Percentiles rank a stretch among this genome's conserved stretches.
phyloP scores from a whole-genome alignment of 2,888 invertebrate species.

The Dusona sp. region DNA sequence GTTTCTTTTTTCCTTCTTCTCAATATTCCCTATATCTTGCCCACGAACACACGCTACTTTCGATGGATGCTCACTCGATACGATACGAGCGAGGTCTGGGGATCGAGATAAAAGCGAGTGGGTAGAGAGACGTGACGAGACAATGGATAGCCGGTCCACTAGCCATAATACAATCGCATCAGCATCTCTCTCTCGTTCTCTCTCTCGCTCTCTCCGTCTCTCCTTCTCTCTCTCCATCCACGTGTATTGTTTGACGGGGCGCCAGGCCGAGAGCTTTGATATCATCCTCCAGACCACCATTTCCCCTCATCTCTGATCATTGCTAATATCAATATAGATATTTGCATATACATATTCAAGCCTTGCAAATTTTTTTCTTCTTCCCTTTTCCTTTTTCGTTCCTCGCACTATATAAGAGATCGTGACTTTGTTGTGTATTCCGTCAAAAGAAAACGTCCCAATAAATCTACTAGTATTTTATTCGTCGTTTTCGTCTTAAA shows the following conservation, averaged over 20 bases:
- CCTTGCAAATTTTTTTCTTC: conserved; percentile 18
- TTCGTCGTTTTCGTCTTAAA: neutral
- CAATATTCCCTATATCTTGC: conserved; percentile 59
- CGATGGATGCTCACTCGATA: conserved; percentile 85
- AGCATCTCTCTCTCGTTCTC: conserved; percentile 81
- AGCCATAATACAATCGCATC: conserved; percentile 85
- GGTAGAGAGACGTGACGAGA: conserved; percentile 84
- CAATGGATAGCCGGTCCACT: conserved; percentile 84
- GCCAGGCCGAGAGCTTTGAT: conserved; percentile 79
- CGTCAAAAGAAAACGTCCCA: conserved; percentile 11
- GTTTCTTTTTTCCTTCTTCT: conserved; percentile 50
- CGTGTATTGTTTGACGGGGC: conserved; percentile 80
- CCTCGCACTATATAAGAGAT: neutral
- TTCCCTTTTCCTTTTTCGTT: conserved; percentile 14
- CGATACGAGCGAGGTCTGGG: conserved; percentile 77
- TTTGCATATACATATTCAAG: conserved; percentile 12
- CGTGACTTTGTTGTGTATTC: conserved; percentile 6
- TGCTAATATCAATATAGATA: conserved; percentile 43
- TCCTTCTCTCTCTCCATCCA: conserved; percentile 13
- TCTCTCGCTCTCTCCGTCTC: neutral
- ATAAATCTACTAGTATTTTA: neutral
- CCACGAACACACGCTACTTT: conserved; percentile 80
- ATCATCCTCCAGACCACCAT: conserved; percentile 73
- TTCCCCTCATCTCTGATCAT: conserved; percentile 52
- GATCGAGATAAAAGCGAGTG: conserved; percentile 84